These are phyloP conservation scores for Eutolmus rufibarbis DNA, from an alignment of 2,888 invertebrate genomes.

Conservation along the genomic window DNA sequence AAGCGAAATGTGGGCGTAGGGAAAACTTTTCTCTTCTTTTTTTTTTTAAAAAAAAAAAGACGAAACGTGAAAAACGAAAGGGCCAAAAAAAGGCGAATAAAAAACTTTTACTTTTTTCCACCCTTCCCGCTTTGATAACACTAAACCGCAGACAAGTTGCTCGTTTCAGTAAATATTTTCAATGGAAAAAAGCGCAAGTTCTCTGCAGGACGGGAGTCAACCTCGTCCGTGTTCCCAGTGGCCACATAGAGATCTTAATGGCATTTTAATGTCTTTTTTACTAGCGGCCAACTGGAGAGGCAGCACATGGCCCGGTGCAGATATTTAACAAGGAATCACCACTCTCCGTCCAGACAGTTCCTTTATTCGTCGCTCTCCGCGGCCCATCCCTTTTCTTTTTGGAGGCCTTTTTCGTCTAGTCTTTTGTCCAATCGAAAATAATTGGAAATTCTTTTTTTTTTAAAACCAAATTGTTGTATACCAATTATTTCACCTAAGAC, in stretches of 20 bases:
- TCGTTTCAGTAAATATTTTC: conserved; percentile 31
- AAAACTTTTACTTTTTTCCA: neutral
- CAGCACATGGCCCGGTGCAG: neutral
- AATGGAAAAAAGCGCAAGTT: neutral
- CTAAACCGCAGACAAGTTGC: conserved; percentile 27
- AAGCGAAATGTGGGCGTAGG: neutral
- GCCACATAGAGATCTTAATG: conserved; percentile 15
- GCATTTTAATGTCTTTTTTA: conserved; percentile 32
- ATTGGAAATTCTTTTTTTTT: neutral
- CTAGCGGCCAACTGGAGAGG: neutral
- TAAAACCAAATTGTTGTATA: neutral
- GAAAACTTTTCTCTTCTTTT: neutral
- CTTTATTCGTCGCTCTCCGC: neutral
- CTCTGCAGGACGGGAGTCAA: neutral
- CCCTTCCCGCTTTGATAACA: neutral
- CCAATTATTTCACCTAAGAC: neutral
- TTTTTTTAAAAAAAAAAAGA: neutral
- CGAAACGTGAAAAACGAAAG: neutral
- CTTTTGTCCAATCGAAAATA: neutral
- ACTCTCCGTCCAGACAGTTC: neutral
- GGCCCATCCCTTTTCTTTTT: neutral
- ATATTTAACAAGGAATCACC: neutral
- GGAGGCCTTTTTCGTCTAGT: neutral
- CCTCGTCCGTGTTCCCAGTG: neutral
- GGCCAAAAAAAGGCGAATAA: neutral